phyloP scores from a whole-genome alignment of 2,888 invertebrate genomes.

The Leptogaster cylindrica region DNA sequence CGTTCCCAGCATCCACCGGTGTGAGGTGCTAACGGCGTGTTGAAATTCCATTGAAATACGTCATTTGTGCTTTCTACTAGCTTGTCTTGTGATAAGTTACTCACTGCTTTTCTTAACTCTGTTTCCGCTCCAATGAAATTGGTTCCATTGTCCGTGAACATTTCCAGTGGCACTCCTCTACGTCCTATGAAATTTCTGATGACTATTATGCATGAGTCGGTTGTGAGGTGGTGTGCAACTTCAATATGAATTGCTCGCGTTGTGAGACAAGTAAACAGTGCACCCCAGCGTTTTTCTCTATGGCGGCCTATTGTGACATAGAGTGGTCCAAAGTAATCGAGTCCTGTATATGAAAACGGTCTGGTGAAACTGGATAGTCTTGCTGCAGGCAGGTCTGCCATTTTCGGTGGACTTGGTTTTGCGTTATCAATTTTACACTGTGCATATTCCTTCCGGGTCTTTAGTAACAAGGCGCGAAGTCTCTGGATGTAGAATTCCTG shows the following conservation, averaged over 20 bases:
- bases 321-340: not conserved
- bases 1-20: conserved; percentile 49
- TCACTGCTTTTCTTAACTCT: too few relatives aligned
- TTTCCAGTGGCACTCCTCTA: not conserved
- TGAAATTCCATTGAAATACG: conserved; percentile 41
- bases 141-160: not conserved
- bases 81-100: too few relatives aligned
- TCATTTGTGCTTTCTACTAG: too few relatives aligned
- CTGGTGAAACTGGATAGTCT: too few relatives aligned
- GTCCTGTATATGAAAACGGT: not conserved
- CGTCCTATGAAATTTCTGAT: not conserved
- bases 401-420: not conserved
- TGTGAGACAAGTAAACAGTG: not conserved
- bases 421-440: not conserved
- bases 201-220: not conserved
- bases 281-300: not conserved
- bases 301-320: not conserved
- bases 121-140: not conserved
- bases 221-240: not conserved
- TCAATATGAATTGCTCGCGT: not conserved
- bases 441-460: not conserved
- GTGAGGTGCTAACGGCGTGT: conserved; percentile 7
- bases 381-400: not conserved
- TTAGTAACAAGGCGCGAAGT: not conserved
- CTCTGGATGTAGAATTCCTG: not conserved